phyloP scores from a whole-genome alignment of 2,797 vertebrate species.

The Manis pentadactyla region DNA sequence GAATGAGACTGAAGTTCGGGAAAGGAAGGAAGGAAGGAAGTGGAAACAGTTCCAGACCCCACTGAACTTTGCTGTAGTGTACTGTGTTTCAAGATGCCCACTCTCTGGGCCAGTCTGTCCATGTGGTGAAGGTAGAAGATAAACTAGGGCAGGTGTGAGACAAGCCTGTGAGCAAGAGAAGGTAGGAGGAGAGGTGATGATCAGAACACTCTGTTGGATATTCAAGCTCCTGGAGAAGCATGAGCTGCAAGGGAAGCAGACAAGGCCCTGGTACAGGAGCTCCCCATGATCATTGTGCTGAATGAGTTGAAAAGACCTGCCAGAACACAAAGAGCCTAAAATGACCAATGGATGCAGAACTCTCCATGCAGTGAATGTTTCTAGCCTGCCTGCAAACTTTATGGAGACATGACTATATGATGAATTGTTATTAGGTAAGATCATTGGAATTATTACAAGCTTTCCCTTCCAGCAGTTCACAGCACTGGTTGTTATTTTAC shows the following conservation, averaged over 20 bases:
- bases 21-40: background rate
- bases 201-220: slow-evolving; percentile 82
- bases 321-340: slow-evolving; percentile 93
- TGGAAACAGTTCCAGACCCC: background rate
- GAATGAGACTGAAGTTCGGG: background rate
- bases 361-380: slow-evolving; percentile 84
- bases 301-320: slow-evolving; percentile 95
- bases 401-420: background rate
- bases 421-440: background rate
- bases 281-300: slow-evolving; percentile 93
- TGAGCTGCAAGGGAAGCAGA: slow-evolving; percentile 91
- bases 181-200: background rate
- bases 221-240: slow-evolving; percentile 92
- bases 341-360: slow-evolving; percentile 94
- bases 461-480: background rate
- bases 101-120: background rate
- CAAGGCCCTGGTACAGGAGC: slow-evolving; percentile 93
- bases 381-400: background rate
- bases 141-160: background rate
- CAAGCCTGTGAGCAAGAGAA: background rate
- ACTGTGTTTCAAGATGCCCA: background rate
- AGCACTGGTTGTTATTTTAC: background rate
- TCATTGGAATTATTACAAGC: background rate
- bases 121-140: background rate
- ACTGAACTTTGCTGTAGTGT: background rate